Evolutionary conservation across 2,113 vertebrate species (phyloP).

Genomic region (Chionomys nivalis): DNA sequence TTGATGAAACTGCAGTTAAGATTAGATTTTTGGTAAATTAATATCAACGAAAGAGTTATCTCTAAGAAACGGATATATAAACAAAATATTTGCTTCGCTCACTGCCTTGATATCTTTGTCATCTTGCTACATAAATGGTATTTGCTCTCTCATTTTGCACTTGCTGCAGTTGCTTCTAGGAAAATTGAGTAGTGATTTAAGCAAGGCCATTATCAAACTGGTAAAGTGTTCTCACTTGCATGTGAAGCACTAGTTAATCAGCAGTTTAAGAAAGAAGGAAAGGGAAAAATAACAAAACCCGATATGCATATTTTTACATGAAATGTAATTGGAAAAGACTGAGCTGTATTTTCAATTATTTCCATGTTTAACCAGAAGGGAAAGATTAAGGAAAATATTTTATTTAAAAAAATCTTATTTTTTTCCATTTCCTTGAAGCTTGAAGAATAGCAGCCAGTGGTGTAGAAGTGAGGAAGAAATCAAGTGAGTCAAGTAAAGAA

Average conservation of each 20-base stretch:
- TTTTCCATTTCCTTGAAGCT: neutral
- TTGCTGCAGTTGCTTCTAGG: neutral
- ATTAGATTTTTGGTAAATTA: neutral
- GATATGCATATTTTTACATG: neutral
- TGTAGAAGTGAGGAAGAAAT: accelerated
- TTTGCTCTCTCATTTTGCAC: neutral
- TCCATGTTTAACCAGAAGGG: neutral
- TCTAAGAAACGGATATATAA: neutral
- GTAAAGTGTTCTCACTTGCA: neutral
- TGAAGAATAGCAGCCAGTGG: neutral
- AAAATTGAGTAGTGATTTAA: neutral
- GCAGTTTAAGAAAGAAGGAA: neutral
- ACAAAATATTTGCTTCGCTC: neutral
- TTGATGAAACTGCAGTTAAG: neutral
- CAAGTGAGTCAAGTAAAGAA: neutral
- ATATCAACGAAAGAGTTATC: neutral
- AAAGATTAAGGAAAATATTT: neutral
- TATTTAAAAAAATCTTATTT: neutral
- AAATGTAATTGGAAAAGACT: neutral
- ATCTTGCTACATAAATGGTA: neutral
- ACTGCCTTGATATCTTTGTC: neutral
- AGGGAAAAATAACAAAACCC: neutral
- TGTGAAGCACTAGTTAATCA: neutral
- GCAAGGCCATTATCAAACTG: neutral
- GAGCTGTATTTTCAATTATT: neutral